Percentiles rank a stretch among this genome's conserved stretches.
These are phyloP conservation scores for Ceratina japonica DNA, from an alignment of 1,140 invertebrate genomes.

Conservation along the genomic window DNA sequence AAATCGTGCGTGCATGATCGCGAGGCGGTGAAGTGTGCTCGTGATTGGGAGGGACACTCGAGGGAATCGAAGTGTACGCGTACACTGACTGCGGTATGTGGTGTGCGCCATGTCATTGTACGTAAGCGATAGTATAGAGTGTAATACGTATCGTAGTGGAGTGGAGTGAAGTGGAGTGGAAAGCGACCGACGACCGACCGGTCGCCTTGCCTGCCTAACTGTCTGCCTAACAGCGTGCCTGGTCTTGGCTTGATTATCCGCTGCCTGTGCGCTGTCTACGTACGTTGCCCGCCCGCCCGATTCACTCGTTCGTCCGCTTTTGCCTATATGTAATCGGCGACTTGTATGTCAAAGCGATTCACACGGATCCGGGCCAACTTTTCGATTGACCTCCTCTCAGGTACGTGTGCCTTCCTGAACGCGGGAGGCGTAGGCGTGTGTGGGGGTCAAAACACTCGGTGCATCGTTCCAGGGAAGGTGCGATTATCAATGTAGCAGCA, in stretches of 20 bases:
- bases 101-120: slow-evolving; percentile 57
- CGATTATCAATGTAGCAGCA: slow-evolving; percentile 42
- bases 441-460: slow-evolving; percentile 56
- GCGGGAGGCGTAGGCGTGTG: slow-evolving; percentile 38
- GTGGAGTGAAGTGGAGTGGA: slow-evolving; percentile 51
- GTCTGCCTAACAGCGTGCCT: slow-evolving; percentile 43
- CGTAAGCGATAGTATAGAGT: slow-evolving; percentile 50
- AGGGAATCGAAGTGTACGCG: slow-evolving; percentile 44
- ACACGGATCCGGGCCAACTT: slow-evolving; percentile 61
- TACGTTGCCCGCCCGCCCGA: slow-evolving; percentile 39
- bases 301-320: slow-evolving; percentile 31
- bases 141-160: slow-evolving; percentile 44
- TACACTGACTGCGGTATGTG: slow-evolving; percentile 57
- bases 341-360: slow-evolving; percentile 64
- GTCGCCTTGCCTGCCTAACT: slow-evolving; percentile 48
- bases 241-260: slow-evolving; percentile 24
- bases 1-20: slow-evolving; percentile 53
- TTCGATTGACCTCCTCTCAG: slow-evolving; percentile 61
- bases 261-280: slow-evolving; percentile 6
- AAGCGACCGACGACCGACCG: slow-evolving; percentile 51
- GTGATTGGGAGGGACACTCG: slow-evolving; percentile 38
- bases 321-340: slow-evolving; percentile 45
- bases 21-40: slow-evolving; percentile 47
- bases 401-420: slow-evolving; percentile 41
- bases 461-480: slow-evolving; percentile 37